These are phyloP conservation scores for Cryptoprocta ferox DNA, from an alignment of 2,797 vertebrate species.

Conservation along the genomic window DNA sequence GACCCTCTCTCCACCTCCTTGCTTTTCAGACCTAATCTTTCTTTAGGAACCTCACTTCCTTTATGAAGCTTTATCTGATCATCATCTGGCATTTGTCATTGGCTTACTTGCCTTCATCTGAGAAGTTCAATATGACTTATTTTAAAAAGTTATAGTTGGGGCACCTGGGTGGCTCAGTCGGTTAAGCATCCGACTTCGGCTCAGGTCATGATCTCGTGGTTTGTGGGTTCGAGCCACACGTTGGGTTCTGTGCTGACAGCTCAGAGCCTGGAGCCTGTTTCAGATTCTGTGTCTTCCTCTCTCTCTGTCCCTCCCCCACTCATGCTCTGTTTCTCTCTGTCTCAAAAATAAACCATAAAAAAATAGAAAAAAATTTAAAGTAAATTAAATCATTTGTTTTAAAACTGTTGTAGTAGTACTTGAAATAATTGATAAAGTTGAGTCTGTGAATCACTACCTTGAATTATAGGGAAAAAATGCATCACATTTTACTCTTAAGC, in stretches of 20 bases:
- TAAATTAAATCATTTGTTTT: neutral
- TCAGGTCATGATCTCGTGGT: too few species aligned
- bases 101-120: neutral
- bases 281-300: too few species aligned
- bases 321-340: too few species aligned
- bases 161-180: too few species aligned
- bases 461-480: neutral
- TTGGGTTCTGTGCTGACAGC: too few species aligned
- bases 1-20: neutral
- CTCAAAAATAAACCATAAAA: too few species aligned
- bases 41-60: neutral
- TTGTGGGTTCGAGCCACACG: too few species aligned
- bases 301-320: too few species aligned
- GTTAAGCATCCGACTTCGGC: too few species aligned
- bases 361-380: neutral
- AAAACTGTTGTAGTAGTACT: neutral
- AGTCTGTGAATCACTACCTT: neutral
- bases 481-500: conserved; percentile 9
- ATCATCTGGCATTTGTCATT: neutral
- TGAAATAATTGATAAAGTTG: neutral
- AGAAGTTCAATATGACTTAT: neutral
- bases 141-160: neutral
- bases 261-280: too few species aligned
- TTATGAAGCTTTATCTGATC: neutral
- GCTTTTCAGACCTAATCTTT: neutral